A percentile compares a stretch with the other conserved stretches of the same genome.
These are phyloP conservation scores for Fopius arisanus DNA, from an alignment of 1,140 invertebrate species.

Conservation along the genomic window DNA sequence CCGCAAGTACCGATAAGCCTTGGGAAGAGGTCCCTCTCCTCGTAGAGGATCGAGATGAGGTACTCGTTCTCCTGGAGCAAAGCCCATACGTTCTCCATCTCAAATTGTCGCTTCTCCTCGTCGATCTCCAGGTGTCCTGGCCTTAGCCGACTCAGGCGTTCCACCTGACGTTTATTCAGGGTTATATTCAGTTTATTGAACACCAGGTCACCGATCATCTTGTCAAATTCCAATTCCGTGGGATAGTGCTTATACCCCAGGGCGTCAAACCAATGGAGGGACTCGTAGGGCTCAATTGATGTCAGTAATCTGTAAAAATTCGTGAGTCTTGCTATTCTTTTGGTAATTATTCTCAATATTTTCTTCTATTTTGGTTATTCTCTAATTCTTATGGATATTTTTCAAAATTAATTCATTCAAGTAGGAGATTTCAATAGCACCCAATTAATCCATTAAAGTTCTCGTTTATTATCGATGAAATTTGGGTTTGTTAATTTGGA, in stretches of 20 bases:
- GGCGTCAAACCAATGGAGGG: constrained; percentile 62
- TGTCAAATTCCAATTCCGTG: constrained; percentile 64
- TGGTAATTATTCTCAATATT: no score
- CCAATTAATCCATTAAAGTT: no score
- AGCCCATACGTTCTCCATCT: constrained; percentile 71
- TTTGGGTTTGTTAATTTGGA: not conserved
- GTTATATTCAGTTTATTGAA: constrained; percentile 66
- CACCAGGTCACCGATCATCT: constrained; percentile 64
- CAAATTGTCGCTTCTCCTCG: constrained; percentile 56
- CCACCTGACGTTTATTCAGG: constrained; percentile 58
- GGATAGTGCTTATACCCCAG: constrained; percentile 63
- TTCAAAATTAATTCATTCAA: no score
- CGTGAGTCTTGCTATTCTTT: no score
- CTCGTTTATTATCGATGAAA: no score
- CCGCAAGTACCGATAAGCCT: constrained; percentile 75
- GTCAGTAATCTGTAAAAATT: constrained; percentile 16
- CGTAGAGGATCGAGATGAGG: constrained; percentile 68
- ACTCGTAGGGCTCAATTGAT: constrained; percentile 46
- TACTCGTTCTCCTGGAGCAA: constrained; percentile 75
- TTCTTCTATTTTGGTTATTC: no score
- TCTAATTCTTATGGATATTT: no score
- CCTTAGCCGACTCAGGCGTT: constrained; percentile 60
- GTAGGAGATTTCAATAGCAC: no score
- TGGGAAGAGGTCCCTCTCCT: constrained; percentile 70
- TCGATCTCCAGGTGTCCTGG: constrained; percentile 59